Percentiles rank a stretch among this genome's conserved stretches.
These are phyloP conservation scores for Gallinago nigripennis DNA, from an alignment of 2,797 vertebrate species.

Conservation along the genomic window DNA sequence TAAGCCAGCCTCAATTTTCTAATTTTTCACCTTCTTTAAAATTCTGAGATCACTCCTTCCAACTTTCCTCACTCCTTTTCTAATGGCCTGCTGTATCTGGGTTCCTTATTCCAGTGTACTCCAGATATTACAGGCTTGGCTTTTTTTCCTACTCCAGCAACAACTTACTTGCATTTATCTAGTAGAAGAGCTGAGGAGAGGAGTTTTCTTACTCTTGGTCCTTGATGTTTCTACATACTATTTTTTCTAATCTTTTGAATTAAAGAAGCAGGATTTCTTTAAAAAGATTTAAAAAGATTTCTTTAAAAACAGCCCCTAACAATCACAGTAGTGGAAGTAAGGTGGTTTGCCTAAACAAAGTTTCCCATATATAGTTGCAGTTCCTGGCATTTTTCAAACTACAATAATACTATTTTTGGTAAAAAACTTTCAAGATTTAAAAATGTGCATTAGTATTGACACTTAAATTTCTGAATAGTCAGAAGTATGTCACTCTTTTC, in stretches of 20 bases:
- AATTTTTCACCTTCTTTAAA: background rate
- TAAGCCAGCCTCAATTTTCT: background rate
- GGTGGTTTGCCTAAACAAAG: background rate
- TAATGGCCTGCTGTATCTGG: fast-evolving
- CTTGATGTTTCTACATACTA: background rate
- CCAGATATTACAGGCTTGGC: background rate
- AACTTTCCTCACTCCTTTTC: background rate
- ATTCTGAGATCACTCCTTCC: background rate
- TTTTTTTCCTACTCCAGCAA: background rate
- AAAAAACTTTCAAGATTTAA: background rate
- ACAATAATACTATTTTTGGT: background rate
- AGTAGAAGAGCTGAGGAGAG: background rate
- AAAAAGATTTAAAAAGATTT: background rate
- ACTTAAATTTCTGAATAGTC: background rate
- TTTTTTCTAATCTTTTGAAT: background rate
- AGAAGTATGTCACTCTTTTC: background rate
- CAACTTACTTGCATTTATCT: background rate
- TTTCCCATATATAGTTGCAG: background rate
- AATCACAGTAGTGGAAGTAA: background rate
- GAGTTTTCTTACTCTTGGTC: background rate
- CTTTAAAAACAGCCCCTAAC: background rate
- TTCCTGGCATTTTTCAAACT: background rate
- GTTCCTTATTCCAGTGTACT: background rate
- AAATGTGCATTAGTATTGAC: background rate
- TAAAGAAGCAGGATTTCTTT: background rate